Percentiles rank a stretch among this genome's conserved stretches.
Conservation (phyloP, 2,888 invertebrate genomes). For the Reticulitermes lucifugus region DNA sequence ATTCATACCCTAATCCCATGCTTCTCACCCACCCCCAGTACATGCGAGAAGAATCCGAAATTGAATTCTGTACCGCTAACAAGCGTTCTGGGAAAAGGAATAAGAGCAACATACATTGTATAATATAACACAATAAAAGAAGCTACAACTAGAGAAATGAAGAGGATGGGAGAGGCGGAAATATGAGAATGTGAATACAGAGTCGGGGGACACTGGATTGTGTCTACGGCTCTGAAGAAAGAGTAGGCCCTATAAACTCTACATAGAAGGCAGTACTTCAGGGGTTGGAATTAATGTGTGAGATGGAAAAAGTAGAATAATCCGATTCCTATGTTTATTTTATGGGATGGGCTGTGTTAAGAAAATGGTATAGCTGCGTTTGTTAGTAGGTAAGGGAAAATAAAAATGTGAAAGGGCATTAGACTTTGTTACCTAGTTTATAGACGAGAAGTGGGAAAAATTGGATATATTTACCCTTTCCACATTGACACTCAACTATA, state of each 20-base stretch:
- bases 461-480: too few species aligned
- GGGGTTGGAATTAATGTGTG: neutral
- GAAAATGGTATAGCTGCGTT: too few species aligned
- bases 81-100: conserved; percentile 14
- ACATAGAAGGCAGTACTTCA: neutral
- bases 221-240: neutral
- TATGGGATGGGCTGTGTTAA: neutral
- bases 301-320: conserved; percentile 1
- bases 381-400: too few species aligned
- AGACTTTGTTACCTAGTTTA: too few species aligned
- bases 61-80: conserved; percentile 46
- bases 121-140: too few species aligned
- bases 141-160: neutral
- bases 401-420: too few species aligned
- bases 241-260: neutral
- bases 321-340: neutral
- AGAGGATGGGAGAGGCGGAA: neutral
- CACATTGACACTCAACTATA: too few species aligned
- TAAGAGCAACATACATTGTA: neutral
- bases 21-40: neutral
- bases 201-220: neutral
- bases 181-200: neutral
- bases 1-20: neutral
- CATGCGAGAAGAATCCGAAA: conserved; percentile 19
- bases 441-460: too few species aligned